Evolutionary conservation across 2,888 invertebrate genomes (phyloP), one percentile per base, ranked within the genome.

Genomic region (Hyalella azteca): DNA sequence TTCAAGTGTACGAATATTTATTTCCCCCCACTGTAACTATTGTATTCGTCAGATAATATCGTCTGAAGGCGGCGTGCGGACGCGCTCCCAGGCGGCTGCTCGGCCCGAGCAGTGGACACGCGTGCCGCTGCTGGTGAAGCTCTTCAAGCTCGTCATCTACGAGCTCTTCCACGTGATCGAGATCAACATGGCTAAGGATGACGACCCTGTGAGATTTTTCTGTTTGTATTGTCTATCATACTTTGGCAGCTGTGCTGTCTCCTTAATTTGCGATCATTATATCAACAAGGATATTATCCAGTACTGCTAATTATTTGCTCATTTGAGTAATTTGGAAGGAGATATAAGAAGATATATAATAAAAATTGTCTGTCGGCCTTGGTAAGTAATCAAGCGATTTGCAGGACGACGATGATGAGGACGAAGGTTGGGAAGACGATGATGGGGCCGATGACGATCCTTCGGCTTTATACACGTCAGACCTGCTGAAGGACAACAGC

Each of bases 121-220:
- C 13, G 90, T 93, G 85, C 92, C 93, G 5, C 90, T 92, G 19
- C 88, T 93, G 82, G 91, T 92, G 0, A 93, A 93, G 87, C 92
- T 93, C 77, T 92, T 92, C 86, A 93, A 93, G 87, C 88, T 93
- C 15, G 89, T 93, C 7, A 90, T 93, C 73, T 90, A 91, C 86
- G 93, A 93, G 86, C 87, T 92, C 50, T 89, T 90, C 54, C 89
- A 90, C 86, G 90, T 91, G 81, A 89, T 91, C 13, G 92, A 92
- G 36, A 82, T 86, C 3, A 87, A 87, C 4, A 86, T 84, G 32
- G 87, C 88, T 36, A 88, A 88, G 15, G 88, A 87, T 45, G 88
- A 88, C 39, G 85, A 87, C 29, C 86, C 86, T 76, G 85, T 84
- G 29, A 81, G 60, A 48, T 36, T 19, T 40, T 15, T 40, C 36